Percentiles rank a stretch among this genome's conserved stretches.
Conservation (phyloP, 2,797 vertebrate species). For the Pipistrellus kuhlii region DNA sequence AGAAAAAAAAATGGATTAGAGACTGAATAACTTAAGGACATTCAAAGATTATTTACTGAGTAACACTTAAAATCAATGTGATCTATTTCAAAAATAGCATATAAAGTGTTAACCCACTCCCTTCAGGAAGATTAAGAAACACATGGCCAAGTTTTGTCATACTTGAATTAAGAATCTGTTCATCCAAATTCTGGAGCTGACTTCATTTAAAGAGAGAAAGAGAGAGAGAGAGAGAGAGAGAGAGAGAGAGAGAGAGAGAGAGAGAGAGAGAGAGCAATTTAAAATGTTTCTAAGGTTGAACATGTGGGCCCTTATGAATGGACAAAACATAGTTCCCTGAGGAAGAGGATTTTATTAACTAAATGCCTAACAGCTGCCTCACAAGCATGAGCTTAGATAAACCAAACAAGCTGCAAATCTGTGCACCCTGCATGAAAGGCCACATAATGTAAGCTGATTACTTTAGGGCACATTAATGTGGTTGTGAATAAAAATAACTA, state of each 20-base stretch:
- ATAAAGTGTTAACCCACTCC: conserved; percentile 30
- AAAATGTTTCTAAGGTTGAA: conserved; percentile 55
- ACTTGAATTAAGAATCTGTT: conserved; percentile 58
- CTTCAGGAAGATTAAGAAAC: conserved; percentile 68
- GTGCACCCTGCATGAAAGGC: conserved; percentile 86
- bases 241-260: not conserved
- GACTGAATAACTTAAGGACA: conserved; percentile 53
- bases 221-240: not conserved
- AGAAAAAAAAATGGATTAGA: conserved; percentile 26
- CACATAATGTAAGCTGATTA: conserved; percentile 89
- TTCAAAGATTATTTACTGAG: conserved; percentile 58
- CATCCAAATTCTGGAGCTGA: not conserved
- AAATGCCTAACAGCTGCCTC: conserved; percentile 88
- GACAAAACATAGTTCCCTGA: conserved; percentile 77
- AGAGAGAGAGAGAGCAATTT: conserved; percentile 1
- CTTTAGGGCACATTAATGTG: conserved; percentile 87
- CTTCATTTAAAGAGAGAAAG: conserved; percentile 26
- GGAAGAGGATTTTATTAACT: conserved; percentile 87
- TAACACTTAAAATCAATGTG: conserved; percentile 56
- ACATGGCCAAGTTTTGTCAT: conserved; percentile 17
- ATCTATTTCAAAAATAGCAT: conserved; percentile 58
- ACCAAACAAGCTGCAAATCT: conserved; percentile 88
- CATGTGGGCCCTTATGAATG: conserved; percentile 73
- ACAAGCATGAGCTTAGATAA: conserved; percentile 86
- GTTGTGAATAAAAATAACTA: conserved; percentile 88